Conservation (phyloP, 2,113 vertebrate genomes). For the Petromus typicus region DNA sequence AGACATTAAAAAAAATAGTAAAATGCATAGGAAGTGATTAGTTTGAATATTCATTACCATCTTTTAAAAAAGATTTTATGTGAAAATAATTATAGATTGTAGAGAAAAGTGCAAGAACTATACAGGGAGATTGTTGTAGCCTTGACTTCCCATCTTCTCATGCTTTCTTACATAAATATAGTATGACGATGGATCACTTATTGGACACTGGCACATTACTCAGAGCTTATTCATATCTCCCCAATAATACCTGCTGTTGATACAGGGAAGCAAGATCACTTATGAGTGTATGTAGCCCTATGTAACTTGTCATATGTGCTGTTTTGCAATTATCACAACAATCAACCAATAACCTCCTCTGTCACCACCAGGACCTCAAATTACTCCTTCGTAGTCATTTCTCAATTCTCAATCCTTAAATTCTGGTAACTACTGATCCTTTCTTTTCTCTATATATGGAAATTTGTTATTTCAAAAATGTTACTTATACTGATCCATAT, state of each 20-base stretch:
- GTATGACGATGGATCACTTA: neutral
- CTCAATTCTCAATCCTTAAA: neutral
- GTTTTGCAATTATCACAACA: neutral
- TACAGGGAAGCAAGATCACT: too few relatives aligned
- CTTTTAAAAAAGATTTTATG: neutral
- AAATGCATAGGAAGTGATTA: neutral
- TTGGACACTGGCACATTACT: neutral
- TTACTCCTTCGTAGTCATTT: neutral
- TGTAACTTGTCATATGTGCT: neutral
- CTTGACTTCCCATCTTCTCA: neutral
- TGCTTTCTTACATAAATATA: neutral
- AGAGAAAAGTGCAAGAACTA: neutral
- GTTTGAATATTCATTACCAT: neutral
- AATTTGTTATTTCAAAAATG: neutral
- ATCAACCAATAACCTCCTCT: neutral
- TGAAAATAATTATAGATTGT: neutral
- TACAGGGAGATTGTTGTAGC: neutral
- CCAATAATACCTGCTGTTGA: neutral
- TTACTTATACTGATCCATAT: neutral
- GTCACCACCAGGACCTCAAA: neutral
- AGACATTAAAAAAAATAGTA: neutral
- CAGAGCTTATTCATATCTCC: neutral
- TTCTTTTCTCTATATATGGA: neutral
- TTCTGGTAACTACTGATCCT: too few relatives aligned
- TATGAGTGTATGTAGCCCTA: neutral